A percentile compares a stretch with the other conserved stretches of the same genome.
Conservation (phyloP, 2,888 invertebrate genomes). For the Craniophora ligustri region DNA sequence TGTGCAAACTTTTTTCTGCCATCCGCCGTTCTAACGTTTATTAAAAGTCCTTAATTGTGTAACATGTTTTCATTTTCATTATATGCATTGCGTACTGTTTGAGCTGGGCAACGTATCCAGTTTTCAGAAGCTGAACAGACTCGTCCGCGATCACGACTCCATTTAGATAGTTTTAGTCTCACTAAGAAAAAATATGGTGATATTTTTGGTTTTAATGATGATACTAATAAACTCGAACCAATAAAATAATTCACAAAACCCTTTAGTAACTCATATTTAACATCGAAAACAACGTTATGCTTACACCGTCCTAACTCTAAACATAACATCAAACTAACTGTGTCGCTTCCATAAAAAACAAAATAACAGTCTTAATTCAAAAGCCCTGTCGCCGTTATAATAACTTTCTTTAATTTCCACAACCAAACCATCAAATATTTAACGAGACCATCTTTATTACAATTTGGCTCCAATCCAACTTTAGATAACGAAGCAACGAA, state of each 20-base stretch:
- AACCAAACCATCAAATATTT: conserved; percentile 74
- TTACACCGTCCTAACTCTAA: conserved; percentile 39
- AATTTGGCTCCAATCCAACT: conserved; percentile 82
- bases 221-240: conserved; percentile 28
- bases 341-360: conserved; percentile 43
- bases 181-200: conserved; percentile 5
- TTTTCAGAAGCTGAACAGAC: no score
- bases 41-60: conserved; percentile 70
- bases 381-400: conserved; percentile 53
- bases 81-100: conserved; percentile 31
- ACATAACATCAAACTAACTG: conserved; percentile 41
- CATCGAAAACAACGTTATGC: conserved; percentile 37
- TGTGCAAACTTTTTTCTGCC: conserved; percentile 56
- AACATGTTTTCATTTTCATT: conserved; percentile 54
- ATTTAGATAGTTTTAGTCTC: no score
- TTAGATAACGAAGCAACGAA: conserved; percentile 74
- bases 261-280: conserved; percentile 37
- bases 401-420: conserved; percentile 58
- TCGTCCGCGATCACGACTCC: no score
- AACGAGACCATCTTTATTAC: conserved; percentile 84
- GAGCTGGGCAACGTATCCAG: no score
- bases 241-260: conserved; percentile 18
- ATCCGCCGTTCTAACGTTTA: conserved; percentile 59
- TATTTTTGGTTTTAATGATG: conserved; percentile 22
- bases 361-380: conserved; percentile 53